Evolutionary conservation across 2,888 invertebrate genomes (phyloP).

Genomic region (Sclerodermus sp.): DNA sequence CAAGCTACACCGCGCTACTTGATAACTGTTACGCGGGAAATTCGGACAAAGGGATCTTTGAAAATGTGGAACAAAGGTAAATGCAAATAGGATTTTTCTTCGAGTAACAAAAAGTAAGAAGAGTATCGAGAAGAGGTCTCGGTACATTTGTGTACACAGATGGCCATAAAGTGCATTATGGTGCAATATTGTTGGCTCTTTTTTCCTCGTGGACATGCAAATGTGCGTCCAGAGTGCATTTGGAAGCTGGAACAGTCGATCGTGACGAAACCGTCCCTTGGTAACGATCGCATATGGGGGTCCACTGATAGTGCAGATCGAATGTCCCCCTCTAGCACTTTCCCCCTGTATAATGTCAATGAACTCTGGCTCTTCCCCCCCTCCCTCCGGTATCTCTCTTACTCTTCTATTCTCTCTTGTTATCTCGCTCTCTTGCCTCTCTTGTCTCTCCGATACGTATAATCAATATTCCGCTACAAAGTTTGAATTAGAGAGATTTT

Average conservation of each 20-base stretch:
- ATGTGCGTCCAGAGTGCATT: slow-evolving; percentile 22
- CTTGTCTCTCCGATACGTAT: background rate
- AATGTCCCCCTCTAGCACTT: slow-evolving; percentile 10
- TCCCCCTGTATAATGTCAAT: slow-evolving; percentile 4
- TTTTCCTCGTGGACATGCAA: slow-evolving; percentile 24
- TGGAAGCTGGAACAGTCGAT: slow-evolving; percentile 26
- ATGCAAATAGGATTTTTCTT: no score
- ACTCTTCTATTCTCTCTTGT: background rate
- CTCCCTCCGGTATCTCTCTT: slow-evolving; percentile 1
- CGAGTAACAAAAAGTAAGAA: no score
- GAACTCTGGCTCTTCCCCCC: slow-evolving; percentile 6
- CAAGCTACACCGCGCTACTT: no score
- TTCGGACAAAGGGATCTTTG: no score
- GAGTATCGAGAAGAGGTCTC: no score
- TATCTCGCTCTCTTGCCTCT: background rate
- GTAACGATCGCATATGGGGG: slow-evolving; percentile 22
- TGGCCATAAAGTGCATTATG: slow-evolving; percentile 22
- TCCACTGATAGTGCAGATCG: slow-evolving; percentile 25
- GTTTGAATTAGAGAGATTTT: no score
- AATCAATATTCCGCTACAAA: no score
- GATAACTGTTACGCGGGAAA: no score
- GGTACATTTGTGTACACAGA: no score
- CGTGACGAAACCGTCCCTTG: slow-evolving; percentile 29
- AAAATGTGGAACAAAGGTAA: no score
- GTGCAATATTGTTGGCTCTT: slow-evolving; percentile 13